phyloP scores from a whole-genome alignment of 2,797 vertebrate genomes.

The Dipus sagitta region DNA sequence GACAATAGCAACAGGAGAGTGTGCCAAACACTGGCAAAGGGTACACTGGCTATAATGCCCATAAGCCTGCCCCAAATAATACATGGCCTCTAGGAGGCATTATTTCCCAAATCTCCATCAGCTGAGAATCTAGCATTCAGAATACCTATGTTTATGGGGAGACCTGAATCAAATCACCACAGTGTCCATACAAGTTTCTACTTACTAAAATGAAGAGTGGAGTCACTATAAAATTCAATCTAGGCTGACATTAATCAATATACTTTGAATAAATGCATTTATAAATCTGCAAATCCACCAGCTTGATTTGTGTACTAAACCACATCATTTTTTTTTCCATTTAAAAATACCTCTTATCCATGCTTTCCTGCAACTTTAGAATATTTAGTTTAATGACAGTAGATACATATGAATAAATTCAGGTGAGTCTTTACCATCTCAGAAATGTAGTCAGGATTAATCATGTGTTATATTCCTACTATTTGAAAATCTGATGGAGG shows the following conservation, averaged over 20 bases:
- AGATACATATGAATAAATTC: background rate
- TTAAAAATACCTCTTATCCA: background rate
- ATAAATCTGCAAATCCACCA: background rate
- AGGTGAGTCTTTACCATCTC: background rate
- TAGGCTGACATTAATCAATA: constrained; percentile 12
- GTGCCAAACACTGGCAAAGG: no score
- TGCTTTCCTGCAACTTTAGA: background rate
- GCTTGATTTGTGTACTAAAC: background rate
- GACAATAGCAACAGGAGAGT: no score
- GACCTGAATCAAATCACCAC: no score
- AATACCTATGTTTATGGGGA: no score
- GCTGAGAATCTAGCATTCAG: no score
- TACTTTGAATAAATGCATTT: constrained; percentile 19
- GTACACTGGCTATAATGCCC: no score
- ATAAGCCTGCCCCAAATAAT: no score
- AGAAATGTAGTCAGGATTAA: constrained; percentile 16
- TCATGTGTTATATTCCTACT: background rate
- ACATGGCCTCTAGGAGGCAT: no score
- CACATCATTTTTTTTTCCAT: background rate
- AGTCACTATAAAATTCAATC: constrained; percentile 12
- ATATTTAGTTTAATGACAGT: background rate
- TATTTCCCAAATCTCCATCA: no score
- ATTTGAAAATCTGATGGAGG: background rate
- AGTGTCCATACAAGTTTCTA: no score
- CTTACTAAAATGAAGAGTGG: background rate